Evolutionary conservation across 2,888 invertebrate species (phyloP).

Genomic region (Dermolepida albohirtum): DNA sequence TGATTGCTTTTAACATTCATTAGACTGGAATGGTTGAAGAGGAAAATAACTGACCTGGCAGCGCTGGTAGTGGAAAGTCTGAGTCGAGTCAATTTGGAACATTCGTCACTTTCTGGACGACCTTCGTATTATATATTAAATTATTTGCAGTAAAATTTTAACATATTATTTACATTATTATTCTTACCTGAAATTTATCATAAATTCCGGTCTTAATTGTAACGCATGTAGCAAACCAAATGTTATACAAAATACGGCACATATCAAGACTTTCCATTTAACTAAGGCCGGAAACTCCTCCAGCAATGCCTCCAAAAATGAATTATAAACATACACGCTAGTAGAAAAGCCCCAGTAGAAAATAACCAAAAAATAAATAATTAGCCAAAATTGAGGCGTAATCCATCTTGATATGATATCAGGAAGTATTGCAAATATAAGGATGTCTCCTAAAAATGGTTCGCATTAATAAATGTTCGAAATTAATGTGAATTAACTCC

Average conservation of each 20-base stretch:
- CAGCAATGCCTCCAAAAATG: conserved; percentile 20
- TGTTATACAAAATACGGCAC: conserved; percentile 5
- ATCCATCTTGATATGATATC: conserved; percentile 25
- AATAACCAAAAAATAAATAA: conserved; percentile 26
- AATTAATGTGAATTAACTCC: too few relatives aligned
- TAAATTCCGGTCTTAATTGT: conserved; percentile 1
- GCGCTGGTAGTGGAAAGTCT: too few relatives aligned
- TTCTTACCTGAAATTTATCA: conserved; percentile 14
- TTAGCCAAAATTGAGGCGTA: conserved; percentile 8
- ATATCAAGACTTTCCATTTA: not conserved
- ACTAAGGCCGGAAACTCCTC: conserved; percentile 28
- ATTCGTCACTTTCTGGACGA: too few relatives aligned
- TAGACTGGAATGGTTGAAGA: too few relatives aligned
- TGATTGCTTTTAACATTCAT: too few relatives aligned
- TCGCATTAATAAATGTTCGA: too few relatives aligned
- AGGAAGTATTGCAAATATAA: conserved; percentile 27
- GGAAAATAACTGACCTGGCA: too few relatives aligned
- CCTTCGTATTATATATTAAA: too few relatives aligned
- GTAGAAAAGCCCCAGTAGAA: conserved; percentile 31
- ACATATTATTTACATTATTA: not conserved
- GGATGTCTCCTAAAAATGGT: conserved; percentile 14
- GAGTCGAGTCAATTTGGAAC: too few relatives aligned
- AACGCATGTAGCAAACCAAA: not conserved
- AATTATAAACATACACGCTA: conserved; percentile 9
- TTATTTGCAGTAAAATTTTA: too few relatives aligned